Percentiles rank a stretch among this genome's conserved stretches.
These are phyloP conservation scores for Ochropacha duplaris DNA, from an alignment of 2,888 invertebrate species.

Conservation along the genomic window DNA sequence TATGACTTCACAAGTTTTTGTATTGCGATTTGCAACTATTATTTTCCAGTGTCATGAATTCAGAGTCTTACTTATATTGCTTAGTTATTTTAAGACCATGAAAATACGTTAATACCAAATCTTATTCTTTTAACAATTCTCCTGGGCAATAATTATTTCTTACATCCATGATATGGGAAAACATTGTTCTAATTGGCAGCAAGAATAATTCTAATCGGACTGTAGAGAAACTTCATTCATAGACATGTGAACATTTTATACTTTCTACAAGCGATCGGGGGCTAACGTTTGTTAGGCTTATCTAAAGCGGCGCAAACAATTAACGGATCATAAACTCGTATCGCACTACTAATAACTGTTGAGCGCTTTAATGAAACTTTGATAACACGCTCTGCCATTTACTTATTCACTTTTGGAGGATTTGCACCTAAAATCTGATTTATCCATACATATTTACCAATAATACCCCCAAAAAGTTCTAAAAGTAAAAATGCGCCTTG, in stretches of 20 bases:
- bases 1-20: conserved; percentile 41
- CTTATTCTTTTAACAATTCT: conserved; percentile 22
- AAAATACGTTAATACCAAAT: too few relatives aligned
- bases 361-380: conserved; percentile 47
- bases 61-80: too few relatives aligned
- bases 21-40: too few relatives aligned
- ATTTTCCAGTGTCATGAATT: not conserved
- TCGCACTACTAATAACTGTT: conserved; percentile 52
- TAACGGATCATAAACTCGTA: conserved; percentile 69
- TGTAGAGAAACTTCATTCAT: not conserved
- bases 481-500: conserved; percentile 62
- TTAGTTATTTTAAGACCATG: too few relatives aligned
- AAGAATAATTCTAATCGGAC: not conserved
- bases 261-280: conserved; percentile 10
- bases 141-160: not conserved
- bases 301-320: conserved; percentile 71
- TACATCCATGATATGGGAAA: too few relatives aligned
- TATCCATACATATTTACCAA: not conserved
- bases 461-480: conserved; percentile 39
- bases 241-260: not conserved
- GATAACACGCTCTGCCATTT: conserved; percentile 21
- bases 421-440: not conserved
- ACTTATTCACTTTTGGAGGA: not conserved
- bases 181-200: not conserved
- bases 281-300: conserved; percentile 59